A percentile compares a stretch with the other conserved stretches of the same genome.
These are phyloP conservation scores for Agrochola lychnidis DNA, from an alignment of 2,888 invertebrate genomes.

Conservation along the genomic window DNA sequence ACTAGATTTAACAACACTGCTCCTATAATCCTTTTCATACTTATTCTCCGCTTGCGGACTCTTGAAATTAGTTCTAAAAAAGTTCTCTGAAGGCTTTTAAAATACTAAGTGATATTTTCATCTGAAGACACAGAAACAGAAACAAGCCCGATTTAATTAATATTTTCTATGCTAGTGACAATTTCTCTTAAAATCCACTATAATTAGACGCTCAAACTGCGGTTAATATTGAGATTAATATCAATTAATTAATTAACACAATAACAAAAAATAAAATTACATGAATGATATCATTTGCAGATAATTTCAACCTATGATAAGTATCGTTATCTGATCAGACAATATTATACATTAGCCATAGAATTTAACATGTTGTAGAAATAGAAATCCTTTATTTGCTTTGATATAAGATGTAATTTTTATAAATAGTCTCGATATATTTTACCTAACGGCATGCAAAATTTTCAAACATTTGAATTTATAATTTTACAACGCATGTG, in stretches of 20 bases:
- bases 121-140: background rate
- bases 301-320: background rate
- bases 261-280: constrained; percentile 6
- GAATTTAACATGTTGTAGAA: background rate
- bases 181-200: background rate
- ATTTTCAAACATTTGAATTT: no score
- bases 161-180: background rate
- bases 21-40: no score
- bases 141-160: background rate
- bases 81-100: no score
- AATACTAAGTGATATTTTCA: background rate
- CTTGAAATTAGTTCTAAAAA: no score
- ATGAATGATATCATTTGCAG: background rate
- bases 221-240: background rate
- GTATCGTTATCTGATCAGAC: background rate
- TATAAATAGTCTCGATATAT: no score
- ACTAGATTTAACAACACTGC: no score
- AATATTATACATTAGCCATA: background rate
- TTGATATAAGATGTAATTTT: no score
- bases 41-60: no score
- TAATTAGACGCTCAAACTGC: background rate
- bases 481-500: no score
- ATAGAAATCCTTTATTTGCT: no score
- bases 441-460: no score
- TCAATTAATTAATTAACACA: constrained; percentile 13